Base-by-base conservation (phyloP, 1,140 invertebrate species). In the Stegodyphus mimosarum region DNA sequence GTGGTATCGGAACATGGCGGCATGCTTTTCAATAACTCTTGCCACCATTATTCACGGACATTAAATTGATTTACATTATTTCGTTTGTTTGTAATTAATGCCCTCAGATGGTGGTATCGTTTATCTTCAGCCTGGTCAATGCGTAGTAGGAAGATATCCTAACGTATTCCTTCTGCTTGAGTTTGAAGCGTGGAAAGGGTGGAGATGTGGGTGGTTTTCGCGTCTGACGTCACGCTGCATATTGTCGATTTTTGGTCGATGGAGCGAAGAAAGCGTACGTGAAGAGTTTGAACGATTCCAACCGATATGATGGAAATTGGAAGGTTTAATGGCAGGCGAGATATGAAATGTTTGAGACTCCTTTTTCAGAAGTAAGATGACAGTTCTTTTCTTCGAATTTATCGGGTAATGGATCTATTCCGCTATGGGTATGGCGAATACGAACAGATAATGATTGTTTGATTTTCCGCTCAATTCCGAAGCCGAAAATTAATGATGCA, bases 31-130 rank as follows among this genome's bases (percentile, higher is more conserved):
- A 83, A 83, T 83, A 83, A 83, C 79, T 83, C 70, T 70, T 83
- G 18, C 64, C 51, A 49, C 72, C 64, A 70, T 74, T 83, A 83
- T 83, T 83, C 81, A 83, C 81, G 49, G 63, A 67, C 73, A 75
- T 83, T 76, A 67, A 76, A 83, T 83, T 83, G 81, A 83, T 83
- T 83, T 83, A 75, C 64, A 60, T 72, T 60, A 83, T 83, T 74
- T 76, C 81, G 81, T 83, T 83, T 76, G 73, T 83, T 83, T 83
- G 63, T 60, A 83, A 83, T 83, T 83, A 83, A 72, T 83, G 69
- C n/a, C 60, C 79, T 13, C 64, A 17, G 64, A 67, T 63, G 49
- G 71, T 53, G 51, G 60, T 72, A 83, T 83, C 71, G 55, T 83
- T 73, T 81, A 81, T 81, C 78, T 81, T 81, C 55, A 55, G 7